These are phyloP conservation scores for Halictus ligatus DNA, from an alignment of 2,888 invertebrate genomes.

Conservation along the genomic window DNA sequence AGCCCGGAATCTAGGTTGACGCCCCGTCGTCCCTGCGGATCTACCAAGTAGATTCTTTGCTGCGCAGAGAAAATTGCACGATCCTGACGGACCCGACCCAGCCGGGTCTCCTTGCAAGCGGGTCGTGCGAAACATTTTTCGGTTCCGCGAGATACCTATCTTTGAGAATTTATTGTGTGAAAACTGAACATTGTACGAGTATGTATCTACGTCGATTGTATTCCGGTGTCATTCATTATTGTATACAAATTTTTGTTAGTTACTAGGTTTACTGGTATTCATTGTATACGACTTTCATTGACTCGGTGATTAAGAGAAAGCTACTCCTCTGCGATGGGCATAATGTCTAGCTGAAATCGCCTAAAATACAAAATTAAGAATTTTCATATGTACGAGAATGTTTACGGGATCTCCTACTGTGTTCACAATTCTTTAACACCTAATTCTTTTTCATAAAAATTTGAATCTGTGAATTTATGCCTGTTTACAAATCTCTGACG, in stretches of 20 bases:
- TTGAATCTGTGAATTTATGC: neutral
- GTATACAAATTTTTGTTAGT: neutral
- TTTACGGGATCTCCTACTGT: neutral
- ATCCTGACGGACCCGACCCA: constrained; percentile 15
- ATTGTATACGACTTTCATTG: neutral
- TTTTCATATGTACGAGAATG: neutral
- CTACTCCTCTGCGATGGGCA: neutral
- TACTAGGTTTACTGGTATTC: neutral
- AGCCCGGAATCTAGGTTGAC: constrained; percentile 61
- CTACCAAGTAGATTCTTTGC: constrained; percentile 49
- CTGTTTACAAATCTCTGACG: neutral
- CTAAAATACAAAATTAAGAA: neutral
- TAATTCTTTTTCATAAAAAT: neutral
- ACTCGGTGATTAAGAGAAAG: no score
- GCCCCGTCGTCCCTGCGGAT: constrained; percentile 54
- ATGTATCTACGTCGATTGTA: neutral
- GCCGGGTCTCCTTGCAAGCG: constrained; percentile 20
- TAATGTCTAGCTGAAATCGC: no score
- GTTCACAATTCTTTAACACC: neutral
- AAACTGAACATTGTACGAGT: neutral
- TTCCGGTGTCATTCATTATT: neutral
- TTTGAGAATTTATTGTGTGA: neutral
- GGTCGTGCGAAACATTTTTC: constrained; percentile 32
- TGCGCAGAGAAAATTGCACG: constrained; percentile 44
- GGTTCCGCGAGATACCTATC: neutral